Evolutionary conservation across 2,113 vertebrate genomes (phyloP), one percentile per base, ranked within the genome.

Genomic region (Tragelaphus imberbis): DNA sequence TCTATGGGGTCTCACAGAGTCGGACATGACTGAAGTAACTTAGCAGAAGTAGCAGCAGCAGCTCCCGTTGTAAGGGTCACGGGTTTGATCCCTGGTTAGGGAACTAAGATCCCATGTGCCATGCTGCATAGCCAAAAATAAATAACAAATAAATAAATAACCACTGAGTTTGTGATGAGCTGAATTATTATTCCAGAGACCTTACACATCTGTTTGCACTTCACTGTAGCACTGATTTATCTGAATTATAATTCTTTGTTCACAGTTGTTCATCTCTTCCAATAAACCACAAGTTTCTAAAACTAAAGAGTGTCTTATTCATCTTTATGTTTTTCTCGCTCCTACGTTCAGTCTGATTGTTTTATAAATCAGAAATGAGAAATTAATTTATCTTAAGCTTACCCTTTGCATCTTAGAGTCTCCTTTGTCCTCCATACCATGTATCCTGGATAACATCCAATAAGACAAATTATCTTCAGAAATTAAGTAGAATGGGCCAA

Each of bases 401-500:
- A 91, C 86, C 4, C 47, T 95, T 80, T 81, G 33, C 49, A 84
- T 92, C 86, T 88, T 85, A 88, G 27, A 95, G 80, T n/a, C 53
- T 95, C 56, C 88, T 92, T 94, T 95, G 27, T 30, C 71, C 12
- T 77, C 40, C n/a, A 40, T 25, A 51, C 33, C 10, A 47, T 40
- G 17, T 15, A 53, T 56, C 23, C 90, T 90, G 21, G 23, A 40
- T 47, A 51, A 21, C 40, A 80, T 75, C 15, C 36, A 91, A 56
- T 53, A 88, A 88, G 25, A 88, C 3, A 63, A 68, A 88, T 65
- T 92, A 85, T 55, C 65, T 89, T 97, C 71, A 95, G 36, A 92
- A 92, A 88, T 94, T 65, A 96, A 55, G n/a, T 84, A 82, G 15
- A 95, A 94, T 88, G 49, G 1, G 17, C 95, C 47, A 82, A 79